These are phyloP conservation scores for Volucella bombylans DNA, from an alignment of 2,888 invertebrate species.

Conservation along the genomic window DNA sequence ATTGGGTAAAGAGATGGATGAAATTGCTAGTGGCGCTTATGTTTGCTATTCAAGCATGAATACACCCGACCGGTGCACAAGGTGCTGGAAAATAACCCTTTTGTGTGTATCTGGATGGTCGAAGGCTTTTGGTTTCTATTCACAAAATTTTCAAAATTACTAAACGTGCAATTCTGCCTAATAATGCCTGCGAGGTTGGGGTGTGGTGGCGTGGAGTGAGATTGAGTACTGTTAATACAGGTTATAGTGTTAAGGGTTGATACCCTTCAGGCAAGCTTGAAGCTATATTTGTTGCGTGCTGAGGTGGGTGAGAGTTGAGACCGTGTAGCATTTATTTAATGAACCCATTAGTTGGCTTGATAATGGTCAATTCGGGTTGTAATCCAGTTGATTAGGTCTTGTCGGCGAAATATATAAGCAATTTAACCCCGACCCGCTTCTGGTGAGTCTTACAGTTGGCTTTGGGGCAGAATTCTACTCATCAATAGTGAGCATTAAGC, in stretches of 20 bases:
- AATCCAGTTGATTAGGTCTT: conserved; percentile 61
- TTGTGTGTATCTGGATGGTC: background rate
- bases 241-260: conserved; percentile 22
- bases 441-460: conserved; percentile 6
- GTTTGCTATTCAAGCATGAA: conserved; percentile 12
- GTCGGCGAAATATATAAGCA: conserved; percentile 50
- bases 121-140: conserved; percentile 44
- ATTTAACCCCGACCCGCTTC: conserved; percentile 40
- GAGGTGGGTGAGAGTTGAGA: conserved; percentile 28
- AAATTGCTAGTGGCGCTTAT: conserved; percentile 24
- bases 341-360: conserved; percentile 61
- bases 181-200: conserved; percentile 20
- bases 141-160: conserved; percentile 51
- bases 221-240: conserved; percentile 14
- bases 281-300: conserved; percentile 12
- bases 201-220: too few relatives aligned
- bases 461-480: conserved; percentile 32
- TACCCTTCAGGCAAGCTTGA: background rate
- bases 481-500: conserved; percentile 14
- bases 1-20: background rate
- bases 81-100: conserved; percentile 8
- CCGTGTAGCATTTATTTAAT: conserved; percentile 58
- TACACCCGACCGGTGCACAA: background rate
- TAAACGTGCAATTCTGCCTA: conserved; percentile 65
- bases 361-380: conserved; percentile 70